phyloP scores from a whole-genome alignment of 2,888 invertebrate genomes.

The Anarsia innoxiella region DNA sequence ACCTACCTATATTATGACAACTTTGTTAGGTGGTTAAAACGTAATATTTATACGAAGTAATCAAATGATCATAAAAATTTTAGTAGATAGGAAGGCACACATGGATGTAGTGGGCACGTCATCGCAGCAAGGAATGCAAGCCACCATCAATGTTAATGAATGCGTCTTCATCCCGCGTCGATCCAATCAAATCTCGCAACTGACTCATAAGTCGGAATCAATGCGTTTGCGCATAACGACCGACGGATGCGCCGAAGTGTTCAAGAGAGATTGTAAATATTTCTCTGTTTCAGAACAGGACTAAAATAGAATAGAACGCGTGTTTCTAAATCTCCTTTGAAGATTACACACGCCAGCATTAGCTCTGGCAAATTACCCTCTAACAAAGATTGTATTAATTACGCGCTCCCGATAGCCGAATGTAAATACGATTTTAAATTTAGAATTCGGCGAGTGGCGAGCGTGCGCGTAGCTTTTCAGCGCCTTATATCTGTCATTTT shows the following conservation, averaged over 20 bases:
- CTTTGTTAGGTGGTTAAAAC: neutral
- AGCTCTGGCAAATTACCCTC: conserved; percentile 75
- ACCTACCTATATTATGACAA: conserved; percentile 1
- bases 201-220: conserved; percentile 53
- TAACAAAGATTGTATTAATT: conserved; percentile 76
- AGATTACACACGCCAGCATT: conserved; percentile 73
- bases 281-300: conserved; percentile 73
- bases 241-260: conserved; percentile 74
- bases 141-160: conserved; percentile 49
- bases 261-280: conserved; percentile 74
- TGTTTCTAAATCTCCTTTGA: conserved; percentile 76
- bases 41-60: conserved; percentile 3
- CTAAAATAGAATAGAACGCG: conserved; percentile 73
- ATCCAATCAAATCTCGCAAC: conserved; percentile 56
- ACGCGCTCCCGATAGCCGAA: conserved; percentile 69
- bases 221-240: conserved; percentile 69
- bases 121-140: conserved; percentile 35
- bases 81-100: conserved; percentile 9
- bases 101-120: conserved; percentile 15
- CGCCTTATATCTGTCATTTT: conserved; percentile 65
- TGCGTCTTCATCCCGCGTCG: conserved; percentile 49
- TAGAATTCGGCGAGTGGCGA: conserved; percentile 54
- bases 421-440: conserved; percentile 70
- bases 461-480: conserved; percentile 46
- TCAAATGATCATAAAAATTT: conserved; percentile 5